phyloP scores from a whole-genome alignment of 2,888 invertebrate species.

The Microdon myrmicae region DNA sequence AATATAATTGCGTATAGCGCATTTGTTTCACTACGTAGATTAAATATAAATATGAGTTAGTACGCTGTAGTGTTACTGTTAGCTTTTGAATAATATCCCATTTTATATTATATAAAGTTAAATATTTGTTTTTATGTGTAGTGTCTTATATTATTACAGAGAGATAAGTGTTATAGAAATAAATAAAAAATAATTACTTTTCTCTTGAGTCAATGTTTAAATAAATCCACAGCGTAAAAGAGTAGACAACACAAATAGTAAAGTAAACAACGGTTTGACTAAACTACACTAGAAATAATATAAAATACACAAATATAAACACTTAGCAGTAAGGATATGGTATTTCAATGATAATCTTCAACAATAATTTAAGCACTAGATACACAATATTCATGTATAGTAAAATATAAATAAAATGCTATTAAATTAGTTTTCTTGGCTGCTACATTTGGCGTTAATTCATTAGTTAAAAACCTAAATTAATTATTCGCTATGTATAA shows the following conservation, averaged over 20 bases:
- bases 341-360: constrained; percentile 8
- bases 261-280: constrained; percentile 26
- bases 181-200: too few relatives aligned
- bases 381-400: too few relatives aligned
- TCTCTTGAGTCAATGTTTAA: constrained; percentile 30
- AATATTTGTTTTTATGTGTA: constrained; percentile 9
- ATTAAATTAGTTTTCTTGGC: constrained; percentile 34
- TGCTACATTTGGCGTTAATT: constrained; percentile 48
- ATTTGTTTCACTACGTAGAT: too few relatives aligned
- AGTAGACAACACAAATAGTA: too few relatives aligned
- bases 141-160: constrained; percentile 27
- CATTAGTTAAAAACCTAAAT: constrained; percentile 13
- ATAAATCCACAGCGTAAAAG: too few relatives aligned
- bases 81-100: constrained; percentile 25
- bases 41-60: constrained; percentile 46
- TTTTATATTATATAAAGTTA: too few relatives aligned
- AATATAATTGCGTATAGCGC: constrained; percentile 45
- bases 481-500: constrained; percentile 1
- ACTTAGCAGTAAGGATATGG: background rate
- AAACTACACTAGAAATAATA: constrained; percentile 27
- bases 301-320: constrained; percentile 3
- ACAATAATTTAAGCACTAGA: constrained; percentile 13
- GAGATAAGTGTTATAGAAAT: constrained; percentile 8
- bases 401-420: constrained; percentile 25
- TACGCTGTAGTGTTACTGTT: constrained; percentile 23